These are phyloP conservation scores for Ecliptopera silaceata DNA, from an alignment of 2,888 invertebrate genomes.

Conservation along the genomic window DNA sequence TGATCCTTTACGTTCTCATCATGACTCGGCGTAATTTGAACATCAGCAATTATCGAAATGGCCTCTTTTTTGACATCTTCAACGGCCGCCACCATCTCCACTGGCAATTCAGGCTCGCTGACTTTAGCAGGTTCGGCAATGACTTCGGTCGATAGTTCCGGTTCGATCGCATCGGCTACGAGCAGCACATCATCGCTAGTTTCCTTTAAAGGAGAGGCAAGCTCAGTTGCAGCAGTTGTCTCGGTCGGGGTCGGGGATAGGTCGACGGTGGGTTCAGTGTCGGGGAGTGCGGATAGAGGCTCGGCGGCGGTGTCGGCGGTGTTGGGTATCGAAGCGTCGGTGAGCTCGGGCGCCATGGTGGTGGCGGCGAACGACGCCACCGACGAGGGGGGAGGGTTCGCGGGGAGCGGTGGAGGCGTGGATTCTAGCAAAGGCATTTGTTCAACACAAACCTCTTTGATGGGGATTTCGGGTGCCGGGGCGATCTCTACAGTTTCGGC, in stretches of 20 bases:
- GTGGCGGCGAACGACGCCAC: constrained; percentile 89
- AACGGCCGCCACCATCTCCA: constrained; percentile 6
- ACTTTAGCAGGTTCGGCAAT: constrained; percentile 1
- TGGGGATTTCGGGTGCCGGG: constrained; percentile 72
- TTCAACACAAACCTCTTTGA: constrained; percentile 82
- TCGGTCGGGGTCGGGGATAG: constrained; percentile 38
- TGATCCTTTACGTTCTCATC: constrained; percentile 11
- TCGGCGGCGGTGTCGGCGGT: constrained; percentile 62
- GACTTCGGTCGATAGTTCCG: constrained; percentile 10
- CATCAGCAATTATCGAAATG: background rate
- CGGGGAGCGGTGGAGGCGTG: constrained; percentile 88
- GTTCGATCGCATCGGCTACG: constrained; percentile 5
- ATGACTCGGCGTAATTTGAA: constrained; percentile 4
- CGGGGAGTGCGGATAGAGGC: constrained; percentile 52
- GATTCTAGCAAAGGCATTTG: constrained; percentile 85
- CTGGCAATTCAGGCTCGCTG: background rate
- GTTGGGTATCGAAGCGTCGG: constrained; percentile 73
- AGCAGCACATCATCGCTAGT: constrained; percentile 35
- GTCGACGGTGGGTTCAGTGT: constrained; percentile 48
- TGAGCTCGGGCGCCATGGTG: constrained; percentile 84
- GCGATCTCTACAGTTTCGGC: constrained; percentile 63
- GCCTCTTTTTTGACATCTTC: background rate
- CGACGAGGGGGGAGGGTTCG: constrained; percentile 89
- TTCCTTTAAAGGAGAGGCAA: constrained; percentile 45
- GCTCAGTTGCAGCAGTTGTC: constrained; percentile 38